Evolutionary conservation across 2,113 vertebrate genomes (phyloP).

Genomic region (Eubucco bourcierii): DNA sequence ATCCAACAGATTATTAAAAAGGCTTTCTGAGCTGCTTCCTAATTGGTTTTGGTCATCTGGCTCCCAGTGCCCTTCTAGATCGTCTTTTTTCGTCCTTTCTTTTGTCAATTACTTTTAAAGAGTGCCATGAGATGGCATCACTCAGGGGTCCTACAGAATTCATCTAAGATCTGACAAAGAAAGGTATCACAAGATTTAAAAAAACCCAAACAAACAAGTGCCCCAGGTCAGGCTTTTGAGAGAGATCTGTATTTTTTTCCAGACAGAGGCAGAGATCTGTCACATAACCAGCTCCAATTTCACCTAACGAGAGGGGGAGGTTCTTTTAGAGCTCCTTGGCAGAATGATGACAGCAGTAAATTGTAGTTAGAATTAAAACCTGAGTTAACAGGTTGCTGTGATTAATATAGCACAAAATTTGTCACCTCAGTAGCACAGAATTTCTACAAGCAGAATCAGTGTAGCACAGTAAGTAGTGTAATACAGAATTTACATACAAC

Average conservation of each 20-base stretch:
- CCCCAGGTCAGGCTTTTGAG: fast-evolving
- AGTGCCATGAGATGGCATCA: background rate
- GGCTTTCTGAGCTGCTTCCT: background rate
- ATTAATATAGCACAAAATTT: background rate
- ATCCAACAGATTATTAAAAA: fast-evolving
- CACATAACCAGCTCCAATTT: background rate
- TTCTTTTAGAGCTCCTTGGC: background rate
- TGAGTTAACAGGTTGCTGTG: background rate
- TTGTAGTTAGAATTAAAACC: background rate
- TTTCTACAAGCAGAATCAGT: no score
- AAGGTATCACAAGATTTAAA: no score
- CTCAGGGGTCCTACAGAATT: fast-evolving
- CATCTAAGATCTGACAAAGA: fast-evolving
- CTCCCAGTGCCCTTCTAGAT: background rate
- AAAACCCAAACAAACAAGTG: background rate
- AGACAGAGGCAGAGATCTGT: background rate
- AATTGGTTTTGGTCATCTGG: fast-evolving
- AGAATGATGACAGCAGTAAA: background rate
- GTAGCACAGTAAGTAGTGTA: background rate
- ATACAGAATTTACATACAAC: background rate
- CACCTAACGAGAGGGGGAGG: background rate
- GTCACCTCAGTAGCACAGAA: background rate
- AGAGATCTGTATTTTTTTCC: background rate
- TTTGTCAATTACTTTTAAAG: background rate
- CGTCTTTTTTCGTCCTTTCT: background rate